phyloP scores from a whole-genome alignment of 2,113 vertebrate species.

The Clarias magur region DNA sequence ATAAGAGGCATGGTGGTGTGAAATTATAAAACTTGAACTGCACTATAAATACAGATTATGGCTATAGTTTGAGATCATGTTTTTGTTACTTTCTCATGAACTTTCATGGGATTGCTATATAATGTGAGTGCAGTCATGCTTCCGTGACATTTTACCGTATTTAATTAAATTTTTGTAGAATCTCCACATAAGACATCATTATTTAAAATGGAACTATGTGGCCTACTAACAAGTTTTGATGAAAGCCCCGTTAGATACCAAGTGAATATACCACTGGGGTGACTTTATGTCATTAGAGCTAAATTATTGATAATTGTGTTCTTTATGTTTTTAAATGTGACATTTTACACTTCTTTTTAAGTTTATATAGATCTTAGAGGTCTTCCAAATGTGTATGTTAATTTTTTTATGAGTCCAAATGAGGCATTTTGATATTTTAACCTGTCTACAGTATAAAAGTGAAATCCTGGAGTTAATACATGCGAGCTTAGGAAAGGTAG shows the following conservation, averaged over 20 bases:
- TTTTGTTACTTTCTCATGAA: slow-evolving; percentile 4
- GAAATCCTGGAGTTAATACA: too few relatives aligned
- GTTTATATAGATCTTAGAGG: too few relatives aligned
- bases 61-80: neutral
- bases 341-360: too few relatives aligned
- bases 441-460: too few relatives aligned
- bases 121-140: neutral
- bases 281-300: too few relatives aligned
- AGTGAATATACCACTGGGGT: too few relatives aligned
- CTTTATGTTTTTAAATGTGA: neutral
- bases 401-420: too few relatives aligned
- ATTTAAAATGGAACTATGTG: neutral
- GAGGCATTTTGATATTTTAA: too few relatives aligned
- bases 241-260: neutral
- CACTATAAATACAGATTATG: neutral
- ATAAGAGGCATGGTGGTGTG: neutral
- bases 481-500: too few relatives aligned
- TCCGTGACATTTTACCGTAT: neutral
- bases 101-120: neutral
- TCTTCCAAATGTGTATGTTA: too few relatives aligned
- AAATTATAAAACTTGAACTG: neutral
- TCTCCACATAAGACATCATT: neutral
- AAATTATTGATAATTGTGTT: neutral
- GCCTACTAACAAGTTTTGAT: neutral
- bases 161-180: neutral